phyloP scores from a whole-genome alignment of 2,113 vertebrate genomes.

The Carassius gibelio region DNA sequence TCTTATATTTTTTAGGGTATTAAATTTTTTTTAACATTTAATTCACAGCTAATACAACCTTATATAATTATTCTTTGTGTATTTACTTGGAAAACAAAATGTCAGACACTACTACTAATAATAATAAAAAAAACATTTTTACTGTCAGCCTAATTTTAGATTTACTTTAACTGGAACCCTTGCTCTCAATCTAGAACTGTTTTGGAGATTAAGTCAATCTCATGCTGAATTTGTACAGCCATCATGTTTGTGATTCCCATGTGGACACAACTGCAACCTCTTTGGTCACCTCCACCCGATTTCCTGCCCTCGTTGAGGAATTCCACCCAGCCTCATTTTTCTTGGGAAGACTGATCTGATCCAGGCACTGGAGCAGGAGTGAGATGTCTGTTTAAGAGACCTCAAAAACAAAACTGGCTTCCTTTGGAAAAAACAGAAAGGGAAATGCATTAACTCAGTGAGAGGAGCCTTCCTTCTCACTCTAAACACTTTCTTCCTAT shows the following conservation, averaged over 20 bases:
- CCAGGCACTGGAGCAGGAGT: slow-evolving; percentile 31
- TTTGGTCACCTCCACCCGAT: slow-evolving; percentile 37
- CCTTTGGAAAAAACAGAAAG: slow-evolving; percentile 37
- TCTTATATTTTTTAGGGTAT: background rate
- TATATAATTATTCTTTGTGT: background rate
- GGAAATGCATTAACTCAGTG: background rate
- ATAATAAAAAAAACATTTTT: background rate
- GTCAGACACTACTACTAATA: background rate
- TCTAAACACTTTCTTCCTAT: slow-evolving; percentile 26
- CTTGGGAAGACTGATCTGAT: slow-evolving; percentile 59
- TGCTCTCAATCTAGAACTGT: background rate
- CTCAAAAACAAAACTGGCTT: slow-evolving; percentile 53
- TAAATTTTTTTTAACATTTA: background rate
- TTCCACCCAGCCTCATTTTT: slow-evolving; percentile 52
- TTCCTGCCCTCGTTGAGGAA: slow-evolving; percentile 62
- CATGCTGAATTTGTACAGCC: slow-evolving; percentile 49
- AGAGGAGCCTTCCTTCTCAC: slow-evolving; percentile 37
- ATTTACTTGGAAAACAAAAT: background rate
- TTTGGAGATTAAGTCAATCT: slow-evolving; percentile 15
- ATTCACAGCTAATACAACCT: background rate
- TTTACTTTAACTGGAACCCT: background rate
- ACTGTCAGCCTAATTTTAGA: background rate
- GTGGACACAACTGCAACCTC: slow-evolving; percentile 40
- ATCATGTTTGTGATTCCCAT: slow-evolving; percentile 63
- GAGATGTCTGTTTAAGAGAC: slow-evolving; percentile 34